phyloP scores from a whole-genome alignment of 2,797 vertebrate genomes.

The Microctenopoma lineatum region DNA sequence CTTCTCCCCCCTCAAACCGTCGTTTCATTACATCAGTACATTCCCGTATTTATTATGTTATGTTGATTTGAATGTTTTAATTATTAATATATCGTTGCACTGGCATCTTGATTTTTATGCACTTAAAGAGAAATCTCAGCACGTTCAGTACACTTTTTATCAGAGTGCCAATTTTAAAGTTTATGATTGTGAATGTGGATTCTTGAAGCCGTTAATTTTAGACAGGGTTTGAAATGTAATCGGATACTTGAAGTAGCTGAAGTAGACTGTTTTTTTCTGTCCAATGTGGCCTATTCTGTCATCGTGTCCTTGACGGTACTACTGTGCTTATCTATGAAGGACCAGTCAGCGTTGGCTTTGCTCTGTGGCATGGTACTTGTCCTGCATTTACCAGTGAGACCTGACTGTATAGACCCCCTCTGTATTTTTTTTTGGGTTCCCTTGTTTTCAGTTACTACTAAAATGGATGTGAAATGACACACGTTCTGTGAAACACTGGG shows the following conservation, averaged over 20 bases:
- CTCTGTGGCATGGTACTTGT: slow-evolving; percentile 62
- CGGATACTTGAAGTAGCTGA: slow-evolving; percentile 64
- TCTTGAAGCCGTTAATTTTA: slow-evolving; percentile 51
- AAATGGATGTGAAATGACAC: slow-evolving; percentile 12
- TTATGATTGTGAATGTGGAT: slow-evolving; percentile 64
- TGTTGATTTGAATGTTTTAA: slow-evolving; percentile 42
- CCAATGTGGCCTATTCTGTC: slow-evolving; percentile 69
- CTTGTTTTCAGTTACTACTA: slow-evolving; percentile 44
- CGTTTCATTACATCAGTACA: slow-evolving; percentile 23
- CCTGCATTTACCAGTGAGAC: slow-evolving; percentile 52
- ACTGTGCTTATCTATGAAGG: slow-evolving; percentile 64
- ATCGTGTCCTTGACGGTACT: slow-evolving; percentile 64
- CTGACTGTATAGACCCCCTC: slow-evolving; percentile 48
- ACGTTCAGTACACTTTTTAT: slow-evolving; percentile 59
- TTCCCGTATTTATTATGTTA: slow-evolving; percentile 69
- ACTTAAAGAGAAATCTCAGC: slow-evolving; percentile 66
- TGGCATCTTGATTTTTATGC: slow-evolving; percentile 72
- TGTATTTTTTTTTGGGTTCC: slow-evolving; percentile 51
- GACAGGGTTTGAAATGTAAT: slow-evolving; percentile 59
- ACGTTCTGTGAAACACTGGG: slow-evolving; percentile 23
- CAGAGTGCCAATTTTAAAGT: slow-evolving; percentile 60
- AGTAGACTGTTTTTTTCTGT: slow-evolving; percentile 62
- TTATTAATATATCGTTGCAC: slow-evolving; percentile 60
- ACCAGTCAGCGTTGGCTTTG: slow-evolving; percentile 50
- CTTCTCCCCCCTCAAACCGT: slow-evolving; percentile 32